Evolutionary conservation across 2,797 vertebrate genomes (phyloP).

Genomic region (Falco naumanni): DNA sequence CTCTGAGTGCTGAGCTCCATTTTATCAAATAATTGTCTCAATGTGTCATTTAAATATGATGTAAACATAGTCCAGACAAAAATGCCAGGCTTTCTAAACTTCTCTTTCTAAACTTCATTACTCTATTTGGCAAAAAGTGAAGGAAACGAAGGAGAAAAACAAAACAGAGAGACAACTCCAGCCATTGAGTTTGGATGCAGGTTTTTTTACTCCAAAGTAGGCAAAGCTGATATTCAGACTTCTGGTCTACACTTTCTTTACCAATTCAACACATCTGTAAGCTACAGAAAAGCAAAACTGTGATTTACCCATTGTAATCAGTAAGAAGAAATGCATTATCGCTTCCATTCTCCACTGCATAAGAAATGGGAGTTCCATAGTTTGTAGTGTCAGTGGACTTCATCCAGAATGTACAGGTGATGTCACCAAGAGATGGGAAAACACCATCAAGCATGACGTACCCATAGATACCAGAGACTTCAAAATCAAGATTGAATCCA

Average conservation of each 20-base stretch:
- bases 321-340: constrained; percentile 97
- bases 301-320: constrained; percentile 95
- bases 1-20: neutral
- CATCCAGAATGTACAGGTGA: constrained; percentile 98
- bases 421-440: constrained; percentile 88
- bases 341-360: constrained; percentile 90
- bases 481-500: constrained; percentile 97
- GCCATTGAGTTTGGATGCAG: neutral
- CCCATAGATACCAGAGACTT: constrained; percentile 95
- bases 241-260: neutral
- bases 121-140: neutral
- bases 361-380: constrained; percentile 95
- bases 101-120: neutral
- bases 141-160: neutral
- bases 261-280: neutral
- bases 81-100: neutral
- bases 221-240: neutral
- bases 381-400: constrained; percentile 90
- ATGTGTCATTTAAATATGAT: neutral
- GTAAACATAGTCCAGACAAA: neutral
- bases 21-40: neutral
- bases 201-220: neutral
- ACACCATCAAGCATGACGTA: constrained; percentile 92
- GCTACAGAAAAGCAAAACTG: neutral
- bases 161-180: neutral